phyloP scores from a whole-genome alignment of 2,113 vertebrate species.

The Nycticorax nycticorax region DNA sequence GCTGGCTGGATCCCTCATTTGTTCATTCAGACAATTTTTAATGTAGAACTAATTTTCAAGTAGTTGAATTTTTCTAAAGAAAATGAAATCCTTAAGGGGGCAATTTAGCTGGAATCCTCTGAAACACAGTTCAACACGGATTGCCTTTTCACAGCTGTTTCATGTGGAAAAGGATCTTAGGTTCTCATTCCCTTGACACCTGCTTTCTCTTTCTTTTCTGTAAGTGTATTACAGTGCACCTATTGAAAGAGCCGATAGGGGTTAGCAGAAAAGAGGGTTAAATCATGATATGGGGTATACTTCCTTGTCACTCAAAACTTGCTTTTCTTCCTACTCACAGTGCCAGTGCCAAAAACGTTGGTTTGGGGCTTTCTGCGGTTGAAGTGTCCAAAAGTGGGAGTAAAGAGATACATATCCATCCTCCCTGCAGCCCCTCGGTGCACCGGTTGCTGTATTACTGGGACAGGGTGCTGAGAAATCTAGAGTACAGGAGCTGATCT shows the following conservation, averaged over 20 bases:
- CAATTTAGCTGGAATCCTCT: conserved; percentile 28
- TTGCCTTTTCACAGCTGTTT: conserved; percentile 43
- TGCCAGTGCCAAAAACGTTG: not conserved
- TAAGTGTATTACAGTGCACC: not conserved
- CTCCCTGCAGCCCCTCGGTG: not conserved
- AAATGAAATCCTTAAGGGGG: conserved; percentile 53
- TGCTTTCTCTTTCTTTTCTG: conserved; percentile 16
- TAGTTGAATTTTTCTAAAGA: conserved; percentile 52
- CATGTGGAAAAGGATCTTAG: conserved; percentile 10
- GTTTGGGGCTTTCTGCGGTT: not conserved
- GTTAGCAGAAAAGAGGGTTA: not conserved
- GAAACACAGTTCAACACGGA: not conserved
- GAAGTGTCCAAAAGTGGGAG: not conserved
- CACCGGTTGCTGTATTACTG: not conserved
- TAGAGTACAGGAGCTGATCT: not conserved
- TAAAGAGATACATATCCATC: not conserved
- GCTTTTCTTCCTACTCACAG: not conserved
- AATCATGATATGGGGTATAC: not conserved
- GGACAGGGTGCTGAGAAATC: not conserved
- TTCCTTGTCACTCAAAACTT: not conserved
- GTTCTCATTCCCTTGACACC: not conserved
- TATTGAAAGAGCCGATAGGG: not conserved
- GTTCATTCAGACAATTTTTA: conserved; percentile 48
- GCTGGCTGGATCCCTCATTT: conserved; percentile 35
- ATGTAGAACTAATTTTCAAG: conserved; percentile 58